Conservation (phyloP, 1,140 invertebrate genomes). For the Helicorthomorpha holstii region DNA sequence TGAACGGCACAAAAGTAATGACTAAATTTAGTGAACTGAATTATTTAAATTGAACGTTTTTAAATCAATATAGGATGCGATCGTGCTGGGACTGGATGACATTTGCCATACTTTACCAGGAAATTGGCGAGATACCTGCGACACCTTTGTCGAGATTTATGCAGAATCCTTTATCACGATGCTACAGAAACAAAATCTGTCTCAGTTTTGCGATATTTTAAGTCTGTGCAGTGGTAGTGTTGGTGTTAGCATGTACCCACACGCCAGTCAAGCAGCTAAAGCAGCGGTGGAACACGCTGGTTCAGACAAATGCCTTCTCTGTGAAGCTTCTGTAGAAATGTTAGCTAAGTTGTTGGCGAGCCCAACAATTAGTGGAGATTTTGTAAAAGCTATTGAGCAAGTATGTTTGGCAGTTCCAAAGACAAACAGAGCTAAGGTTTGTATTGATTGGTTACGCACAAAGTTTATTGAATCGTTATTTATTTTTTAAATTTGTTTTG, state of each 20-base stretch:
- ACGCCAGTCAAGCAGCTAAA: not conserved
- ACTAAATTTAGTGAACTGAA: not conserved
- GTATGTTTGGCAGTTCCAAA: conserved; percentile 48
- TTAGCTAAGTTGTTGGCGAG: conserved; percentile 39
- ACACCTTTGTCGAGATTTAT: conserved; percentile 20
- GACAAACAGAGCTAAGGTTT: conserved; percentile 35
- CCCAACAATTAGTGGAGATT: conserved; percentile 39
- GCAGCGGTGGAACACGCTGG: conserved; percentile 2
- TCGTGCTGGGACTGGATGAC: conserved; percentile 16
- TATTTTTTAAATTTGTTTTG: conserved; percentile 17
- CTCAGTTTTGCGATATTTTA: conserved; percentile 6
- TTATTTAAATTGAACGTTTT: conserved; percentile 4
- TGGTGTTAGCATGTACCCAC: not conserved
- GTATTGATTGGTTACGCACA: not conserved
- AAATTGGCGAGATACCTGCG: conserved; percentile 14
- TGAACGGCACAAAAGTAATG: conserved; percentile 8
- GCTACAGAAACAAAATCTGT: conserved; percentile 10
- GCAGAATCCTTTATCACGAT: conserved; percentile 8
- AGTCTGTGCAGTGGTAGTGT: conserved; percentile 6
- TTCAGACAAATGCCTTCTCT: conserved; percentile 41
- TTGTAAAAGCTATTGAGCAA: conserved; percentile 42
- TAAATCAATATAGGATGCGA: conserved; percentile 17
- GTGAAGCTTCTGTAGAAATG: conserved; percentile 44
- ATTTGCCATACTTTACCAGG: conserved; percentile 19
- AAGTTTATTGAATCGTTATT: not conserved